A percentile compares a stretch with the other conserved stretches of the same genome.
Conservation (phyloP, 2,888 invertebrate species). For the Augiades crinisus region DNA sequence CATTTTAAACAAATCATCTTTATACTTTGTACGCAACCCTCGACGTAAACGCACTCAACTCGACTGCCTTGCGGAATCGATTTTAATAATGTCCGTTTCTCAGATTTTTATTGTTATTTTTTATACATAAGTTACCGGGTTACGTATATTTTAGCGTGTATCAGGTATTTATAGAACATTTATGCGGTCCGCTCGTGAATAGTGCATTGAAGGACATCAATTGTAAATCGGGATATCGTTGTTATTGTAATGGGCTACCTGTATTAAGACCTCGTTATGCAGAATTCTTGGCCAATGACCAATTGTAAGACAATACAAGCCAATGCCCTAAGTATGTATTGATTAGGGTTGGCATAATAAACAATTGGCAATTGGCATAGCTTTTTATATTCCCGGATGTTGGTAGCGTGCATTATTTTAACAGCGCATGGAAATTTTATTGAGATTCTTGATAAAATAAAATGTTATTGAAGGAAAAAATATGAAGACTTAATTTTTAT, state of each 20-base stretch:
- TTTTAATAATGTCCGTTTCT: constrained; percentile 53
- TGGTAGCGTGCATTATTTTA: not conserved
- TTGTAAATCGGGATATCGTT: constrained; percentile 23
- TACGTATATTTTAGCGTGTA: constrained; percentile 19
- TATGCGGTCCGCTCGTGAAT: constrained; percentile 9
- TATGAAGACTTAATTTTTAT: too few species aligned
- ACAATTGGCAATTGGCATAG: constrained; percentile 24
- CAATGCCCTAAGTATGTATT: constrained; percentile 18
- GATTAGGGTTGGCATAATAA: constrained; percentile 20
- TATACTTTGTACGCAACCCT: constrained; percentile 48
- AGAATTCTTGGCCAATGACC: constrained; percentile 33
- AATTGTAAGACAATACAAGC: constrained; percentile 29
- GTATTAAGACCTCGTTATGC: constrained; percentile 27
- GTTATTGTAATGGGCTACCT: constrained; percentile 25
- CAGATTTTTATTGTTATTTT: constrained; percentile 25
- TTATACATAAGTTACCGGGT: constrained; percentile 2
- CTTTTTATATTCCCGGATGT: constrained; percentile 16
- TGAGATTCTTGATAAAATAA: too few species aligned
- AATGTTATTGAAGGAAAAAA: not conserved
- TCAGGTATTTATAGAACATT: constrained; percentile 23
- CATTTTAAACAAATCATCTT: constrained; percentile 81
- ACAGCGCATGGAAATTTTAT: too few species aligned
- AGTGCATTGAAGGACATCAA: constrained; percentile 19
- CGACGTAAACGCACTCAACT: constrained; percentile 45
- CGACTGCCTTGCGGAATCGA: constrained; percentile 45